Conservation (phyloP, 1,140 invertebrate genomes). For the Procambarus virginalis region DNA sequence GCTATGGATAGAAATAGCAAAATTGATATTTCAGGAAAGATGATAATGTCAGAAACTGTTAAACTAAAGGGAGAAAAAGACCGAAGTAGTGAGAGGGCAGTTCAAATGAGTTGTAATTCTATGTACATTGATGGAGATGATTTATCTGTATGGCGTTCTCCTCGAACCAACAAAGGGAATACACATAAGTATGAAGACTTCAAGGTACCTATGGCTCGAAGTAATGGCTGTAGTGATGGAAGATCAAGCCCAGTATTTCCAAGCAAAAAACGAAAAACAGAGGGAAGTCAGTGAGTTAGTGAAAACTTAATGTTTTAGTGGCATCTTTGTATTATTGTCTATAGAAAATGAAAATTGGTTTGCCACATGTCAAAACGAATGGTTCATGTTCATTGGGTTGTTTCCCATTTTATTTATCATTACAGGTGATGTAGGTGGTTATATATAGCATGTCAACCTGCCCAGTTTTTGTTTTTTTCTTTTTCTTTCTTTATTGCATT, state of each 20-base stretch:
- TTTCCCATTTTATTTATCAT: too few species aligned
- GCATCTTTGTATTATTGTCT: background rate
- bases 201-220: constrained; percentile 28
- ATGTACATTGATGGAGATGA: constrained; percentile 25
- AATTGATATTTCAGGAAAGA: background rate
- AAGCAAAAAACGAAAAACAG: constrained; percentile 42
- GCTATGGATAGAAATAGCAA: background rate
- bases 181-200: constrained; percentile 57
- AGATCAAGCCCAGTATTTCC: constrained; percentile 10
- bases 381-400: too few species aligned
- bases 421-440: too few species aligned
- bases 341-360: background rate
- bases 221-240: constrained; percentile 31
- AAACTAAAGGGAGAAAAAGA: constrained; percentile 26
- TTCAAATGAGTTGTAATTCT: background rate
- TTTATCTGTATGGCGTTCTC: constrained; percentile 29
- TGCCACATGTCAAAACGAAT: too few species aligned
- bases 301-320: background rate
- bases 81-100: background rate
- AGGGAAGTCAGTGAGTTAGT: constrained; percentile 4
- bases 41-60: background rate
- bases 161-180: constrained; percentile 49
- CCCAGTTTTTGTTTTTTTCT: too few species aligned
- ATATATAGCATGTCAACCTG: too few species aligned
- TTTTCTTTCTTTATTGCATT: too few species aligned